These are phyloP conservation scores for Eulimnadia texana DNA, from an alignment of 1,140 invertebrate genomes.

Conservation along the genomic window DNA sequence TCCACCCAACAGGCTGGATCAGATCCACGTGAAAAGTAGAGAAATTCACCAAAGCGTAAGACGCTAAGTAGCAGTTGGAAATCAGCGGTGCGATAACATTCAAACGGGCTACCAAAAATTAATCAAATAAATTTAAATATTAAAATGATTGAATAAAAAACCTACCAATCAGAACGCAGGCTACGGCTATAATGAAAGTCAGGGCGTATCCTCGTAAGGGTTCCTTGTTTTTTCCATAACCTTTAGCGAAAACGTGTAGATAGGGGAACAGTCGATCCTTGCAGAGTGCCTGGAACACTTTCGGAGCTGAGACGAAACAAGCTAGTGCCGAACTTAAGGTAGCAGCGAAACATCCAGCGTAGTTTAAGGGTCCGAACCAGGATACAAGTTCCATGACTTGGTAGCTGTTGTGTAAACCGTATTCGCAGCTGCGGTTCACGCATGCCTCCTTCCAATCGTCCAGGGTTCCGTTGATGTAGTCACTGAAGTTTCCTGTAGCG, in stretches of 20 bases:
- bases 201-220: slow-evolving; percentile 40
- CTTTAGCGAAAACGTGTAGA: slow-evolving; percentile 42
- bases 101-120: slow-evolving; percentile 28
- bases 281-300: slow-evolving; percentile 41
- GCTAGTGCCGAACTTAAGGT: slow-evolving; percentile 46
- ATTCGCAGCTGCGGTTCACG: slow-evolving; percentile 21
- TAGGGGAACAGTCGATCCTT: slow-evolving; percentile 47
- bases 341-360: slow-evolving; percentile 44
- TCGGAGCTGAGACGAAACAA: slow-evolving; percentile 43
- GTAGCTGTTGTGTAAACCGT: slow-evolving; percentile 27
- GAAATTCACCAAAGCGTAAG: slow-evolving; percentile 47
- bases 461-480: slow-evolving; percentile 5
- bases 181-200: slow-evolving; percentile 39
- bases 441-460: slow-evolving; percentile 1
- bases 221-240: slow-evolving; percentile 41
- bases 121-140: background rate
- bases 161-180: slow-evolving; percentile 41
- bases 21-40: slow-evolving; percentile 39
- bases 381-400: slow-evolving; percentile 33
- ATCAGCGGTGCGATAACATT: slow-evolving; percentile 47
- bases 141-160: slow-evolving; percentile 8
- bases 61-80: slow-evolving; percentile 51
- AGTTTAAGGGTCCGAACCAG: slow-evolving; percentile 35
- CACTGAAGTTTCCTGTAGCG: slow-evolving; percentile 23
- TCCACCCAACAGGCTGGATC: slow-evolving; percentile 32